A percentile compares a stretch with the other conserved stretches of the same genome.
These are phyloP conservation scores for Protaetia brevitarsis DNA, from an alignment of 1,140 invertebrate species.

Conservation along the genomic window DNA sequence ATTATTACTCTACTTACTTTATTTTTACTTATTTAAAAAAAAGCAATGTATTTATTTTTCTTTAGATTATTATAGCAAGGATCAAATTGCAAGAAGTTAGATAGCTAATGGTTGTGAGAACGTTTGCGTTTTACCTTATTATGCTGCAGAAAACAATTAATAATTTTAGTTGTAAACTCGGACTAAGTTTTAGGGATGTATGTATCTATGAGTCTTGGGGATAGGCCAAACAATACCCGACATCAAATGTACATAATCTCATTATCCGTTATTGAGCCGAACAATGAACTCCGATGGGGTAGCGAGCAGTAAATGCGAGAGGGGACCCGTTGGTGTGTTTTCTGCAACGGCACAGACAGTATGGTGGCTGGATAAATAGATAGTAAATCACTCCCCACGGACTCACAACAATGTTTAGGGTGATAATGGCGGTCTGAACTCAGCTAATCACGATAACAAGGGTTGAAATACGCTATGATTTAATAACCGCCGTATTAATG, in stretches of 20 bases:
- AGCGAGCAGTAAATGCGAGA: neutral
- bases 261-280: conserved; percentile 9
- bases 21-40: too few species aligned
- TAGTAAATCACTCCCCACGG: conserved; percentile 15
- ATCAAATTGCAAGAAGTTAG: too few species aligned
- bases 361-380: conserved; percentile 18
- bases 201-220: too few species aligned
- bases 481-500: conserved; percentile 22
- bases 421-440: conserved; percentile 21
- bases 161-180: too few species aligned
- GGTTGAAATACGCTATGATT: conserved; percentile 23
- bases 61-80: too few species aligned
- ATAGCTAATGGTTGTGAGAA: too few species aligned
- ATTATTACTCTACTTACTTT: too few species aligned
- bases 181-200: too few species aligned
- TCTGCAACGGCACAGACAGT: neutral
- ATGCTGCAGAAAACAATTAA: too few species aligned
- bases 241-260: conserved; percentile 7
- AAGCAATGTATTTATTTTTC: too few species aligned
- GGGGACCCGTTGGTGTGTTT: neutral
- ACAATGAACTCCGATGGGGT: neutral
- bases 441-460: conserved; percentile 22
- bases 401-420: conserved; percentile 18
- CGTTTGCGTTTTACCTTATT: too few species aligned
- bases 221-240: neutral